These are phyloP conservation scores for Epiblema foenella DNA, from an alignment of 2,888 invertebrate species.

Conservation along the genomic window DNA sequence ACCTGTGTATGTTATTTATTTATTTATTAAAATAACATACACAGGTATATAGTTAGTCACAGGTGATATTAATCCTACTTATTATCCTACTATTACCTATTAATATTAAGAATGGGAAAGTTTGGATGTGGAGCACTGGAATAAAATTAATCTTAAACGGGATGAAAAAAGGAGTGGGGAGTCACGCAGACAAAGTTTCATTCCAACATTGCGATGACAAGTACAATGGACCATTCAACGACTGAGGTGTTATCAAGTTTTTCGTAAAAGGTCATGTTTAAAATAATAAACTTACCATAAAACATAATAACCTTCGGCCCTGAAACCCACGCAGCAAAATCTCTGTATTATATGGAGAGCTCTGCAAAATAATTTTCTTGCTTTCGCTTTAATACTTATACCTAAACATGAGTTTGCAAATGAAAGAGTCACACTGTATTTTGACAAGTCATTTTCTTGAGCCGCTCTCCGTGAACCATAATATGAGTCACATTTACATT, in stretches of 20 bases:
- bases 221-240: too few species aligned
- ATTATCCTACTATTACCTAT: too few species aligned
- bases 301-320: slow-evolving; percentile 18
- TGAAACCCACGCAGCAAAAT: slow-evolving; percentile 27
- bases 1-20: too few species aligned
- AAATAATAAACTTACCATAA: slow-evolving; percentile 35
- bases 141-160: too few species aligned
- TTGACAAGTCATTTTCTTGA: slow-evolving; percentile 25
- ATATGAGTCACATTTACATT: background rate
- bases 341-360: slow-evolving; percentile 16
- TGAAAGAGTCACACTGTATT: slow-evolving; percentile 27
- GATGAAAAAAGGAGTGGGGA: background rate
- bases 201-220: too few species aligned
- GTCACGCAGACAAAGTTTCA: too few species aligned
- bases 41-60: too few species aligned
- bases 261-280: background rate
- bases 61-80: too few species aligned
- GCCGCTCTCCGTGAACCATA: background rate
- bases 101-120: too few species aligned
- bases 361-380: slow-evolving; percentile 26
- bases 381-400: slow-evolving; percentile 23
- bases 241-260: background rate
- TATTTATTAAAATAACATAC: too few species aligned
- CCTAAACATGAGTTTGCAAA: slow-evolving; percentile 32
- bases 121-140: too few species aligned